Base-by-base conservation (phyloP, 2,113 vertebrate genomes). In the Pangasianodon hypophthalmus region DNA sequence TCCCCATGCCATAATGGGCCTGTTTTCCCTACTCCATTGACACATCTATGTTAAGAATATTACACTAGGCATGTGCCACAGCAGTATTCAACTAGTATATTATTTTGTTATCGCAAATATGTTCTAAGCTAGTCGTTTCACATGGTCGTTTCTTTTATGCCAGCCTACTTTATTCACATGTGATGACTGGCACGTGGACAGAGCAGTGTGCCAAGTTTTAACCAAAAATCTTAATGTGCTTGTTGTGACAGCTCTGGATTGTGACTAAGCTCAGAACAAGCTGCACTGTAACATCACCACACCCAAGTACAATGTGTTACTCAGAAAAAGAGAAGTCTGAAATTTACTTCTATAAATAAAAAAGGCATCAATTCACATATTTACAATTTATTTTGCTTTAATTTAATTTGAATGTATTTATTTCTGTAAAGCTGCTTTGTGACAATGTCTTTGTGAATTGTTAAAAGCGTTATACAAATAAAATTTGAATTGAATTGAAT, bases 181-280 rank as follows among this genome's bases (percentile, higher is more conserved):
- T 44, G 8, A 71, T 86, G 32, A 52, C 48, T 69, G 84, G 73
- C 32, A 60, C 58, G 44, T 44, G 37, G 73, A 29, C n/a, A 85
- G 62, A 56, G 41, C 85, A 85, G 46, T 46, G 71, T 85, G 77
- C 50, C 89, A 89, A 11, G 24, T 75, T 83, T 56, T 18, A 87
- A 41, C 46, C 83, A 85, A 81, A 92, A 26, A 64, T 44, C 41
- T 52, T 41, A 85, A 88, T 90, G 46, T 92, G 81, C 84, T 26
- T 89, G 85, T 89, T 16, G 56, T 90, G 91, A 81, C 90, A 92
- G 64, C 29, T 2, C 69, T 18, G 62, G 52, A 85, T 75, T 82
- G 32, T 90, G 91, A 89, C 82, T 92, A 92, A 92, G 89, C 85
- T 60, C 48, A 13, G 52, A 90, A 92, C 73, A 81, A 89, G 90